Evolutionary conservation across 2,888 invertebrate species (phyloP).

Genomic region (Chirona hameri): DNA sequence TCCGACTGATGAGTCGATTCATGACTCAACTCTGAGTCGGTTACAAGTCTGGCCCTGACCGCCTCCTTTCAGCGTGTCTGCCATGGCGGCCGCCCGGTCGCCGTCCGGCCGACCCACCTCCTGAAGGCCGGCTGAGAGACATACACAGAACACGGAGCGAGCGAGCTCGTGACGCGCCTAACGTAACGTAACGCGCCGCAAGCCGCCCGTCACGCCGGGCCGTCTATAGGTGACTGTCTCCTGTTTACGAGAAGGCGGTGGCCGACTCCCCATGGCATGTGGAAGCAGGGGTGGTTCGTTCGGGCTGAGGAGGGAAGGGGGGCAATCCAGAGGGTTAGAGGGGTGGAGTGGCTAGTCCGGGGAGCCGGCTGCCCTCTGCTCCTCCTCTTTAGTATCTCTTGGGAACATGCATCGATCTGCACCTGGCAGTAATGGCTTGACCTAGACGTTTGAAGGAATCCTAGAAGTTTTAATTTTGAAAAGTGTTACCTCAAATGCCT

Average conservation of each 20-base stretch:
- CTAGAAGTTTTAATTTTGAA: too few relatives aligned
- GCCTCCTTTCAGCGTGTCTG: neutral
- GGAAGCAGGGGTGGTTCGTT: neutral
- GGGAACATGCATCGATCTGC: too few relatives aligned
- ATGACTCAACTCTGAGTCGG: too few relatives aligned
- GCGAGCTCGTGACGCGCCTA: neutral
- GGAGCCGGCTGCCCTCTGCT: neutral
- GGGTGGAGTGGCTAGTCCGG: neutral
- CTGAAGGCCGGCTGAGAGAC: neutral
- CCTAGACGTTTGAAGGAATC: too few relatives aligned
- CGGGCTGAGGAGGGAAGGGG: neutral
- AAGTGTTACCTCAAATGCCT: too few relatives aligned
- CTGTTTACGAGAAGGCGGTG: neutral
- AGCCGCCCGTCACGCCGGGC: neutral
- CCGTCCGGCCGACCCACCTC: neutral
- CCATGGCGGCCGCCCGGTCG: neutral
- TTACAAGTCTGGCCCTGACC: too few relatives aligned
- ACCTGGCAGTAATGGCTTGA: too few relatives aligned
- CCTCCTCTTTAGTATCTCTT: too few relatives aligned
- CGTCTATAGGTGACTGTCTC: neutral
- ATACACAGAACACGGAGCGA: neutral
- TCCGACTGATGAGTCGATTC: too few relatives aligned
- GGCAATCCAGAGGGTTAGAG: neutral
- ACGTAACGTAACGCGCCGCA: slow-evolving; percentile 13
- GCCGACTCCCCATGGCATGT: neutral